These are phyloP conservation scores for Platypus cylindrus DNA, from an alignment of 2,888 invertebrate species.

Conservation along the genomic window DNA sequence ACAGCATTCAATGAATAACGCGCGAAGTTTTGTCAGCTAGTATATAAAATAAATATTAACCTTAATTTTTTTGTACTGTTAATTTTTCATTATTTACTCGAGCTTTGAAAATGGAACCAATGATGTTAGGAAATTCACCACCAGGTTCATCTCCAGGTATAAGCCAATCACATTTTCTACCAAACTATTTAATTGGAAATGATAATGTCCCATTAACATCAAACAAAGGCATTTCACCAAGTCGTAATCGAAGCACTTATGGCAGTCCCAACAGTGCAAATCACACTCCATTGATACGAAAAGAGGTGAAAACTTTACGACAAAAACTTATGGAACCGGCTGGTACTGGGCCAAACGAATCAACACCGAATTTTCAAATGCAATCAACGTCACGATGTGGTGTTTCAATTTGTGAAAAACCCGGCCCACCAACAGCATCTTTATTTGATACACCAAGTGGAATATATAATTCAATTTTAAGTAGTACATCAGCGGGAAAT, in stretches of 20 bases:
- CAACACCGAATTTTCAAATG: constrained; percentile 17
- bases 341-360: constrained; percentile 28
- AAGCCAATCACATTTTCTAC: constrained; percentile 53
- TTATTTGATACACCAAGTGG: constrained; percentile 46
- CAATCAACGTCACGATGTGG: too few relatives aligned
- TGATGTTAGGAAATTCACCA: constrained; percentile 68
- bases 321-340: constrained; percentile 30
- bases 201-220: constrained; percentile 38
- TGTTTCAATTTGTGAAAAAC: constrained; percentile 41
- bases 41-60: too few relatives aligned
- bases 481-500: constrained; percentile 22
- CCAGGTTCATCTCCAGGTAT: constrained; percentile 53
- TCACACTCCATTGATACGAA: constrained; percentile 19
- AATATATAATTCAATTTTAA: constrained; percentile 21
- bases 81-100: constrained; percentile 1
- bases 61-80: too few relatives aligned
- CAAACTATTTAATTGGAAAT: constrained; percentile 64
- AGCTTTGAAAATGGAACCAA: constrained; percentile 58
- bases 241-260: constrained; percentile 26
- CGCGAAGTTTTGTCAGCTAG: too few relatives aligned
- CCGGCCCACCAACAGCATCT: constrained; percentile 57
- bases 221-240: constrained; percentile 29
- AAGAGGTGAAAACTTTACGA: constrained; percentile 24
- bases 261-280: constrained; percentile 19
- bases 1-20: too few relatives aligned